Base-by-base conservation (phyloP, 2,113 vertebrate species). In the Lathamus discolor region DNA sequence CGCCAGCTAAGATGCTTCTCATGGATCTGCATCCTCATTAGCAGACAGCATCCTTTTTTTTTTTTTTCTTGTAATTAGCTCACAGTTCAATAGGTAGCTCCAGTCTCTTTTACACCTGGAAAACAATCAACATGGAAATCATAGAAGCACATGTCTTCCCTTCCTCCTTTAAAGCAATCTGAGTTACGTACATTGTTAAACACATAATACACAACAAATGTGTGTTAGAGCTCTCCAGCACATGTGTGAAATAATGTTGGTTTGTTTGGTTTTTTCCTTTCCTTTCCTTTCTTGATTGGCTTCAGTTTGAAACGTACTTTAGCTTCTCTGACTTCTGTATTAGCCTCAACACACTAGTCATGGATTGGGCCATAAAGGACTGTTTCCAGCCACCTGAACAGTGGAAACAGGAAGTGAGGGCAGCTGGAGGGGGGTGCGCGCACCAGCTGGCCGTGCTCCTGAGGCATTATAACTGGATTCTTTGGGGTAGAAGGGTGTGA, bases 51-150 rank as follows among this genome's bases (percentile, higher is more conserved):
- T 97, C 98, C 98, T 57, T 33, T 55, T 55, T 54, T 54, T 98
- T 98, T 96, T 98, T 97, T 97, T 96, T 94, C 66, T 97, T 96
- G 91, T 98, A 98, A 98, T 98, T 98, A 98, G 96, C 98, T 97
- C 96, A 97, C 98, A 98, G 97, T 97, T 98, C 98, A 98, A 93
- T 97, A 97, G 97, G 95, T 97, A 97, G 95, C 95, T 92, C 87
- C 90, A 55, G 93, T 97, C 96, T 97, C 96, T 98, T 92, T 95
- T 97, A 97, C 97, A 98, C 97, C 98, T 98, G 97, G 95, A 97
- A 96, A 93, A 89, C 94, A 95, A 91, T 88, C 97, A 97, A 85
- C 92, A 85, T 54, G 83, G 95, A 98, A 97, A 98, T 98, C 94
- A 98, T 93, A 97, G 97, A 94, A 97, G 93, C 93, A 95, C 94